phyloP scores from a whole-genome alignment of 37 sponge, comb jelly and placozoan species.

The Aphrocallistes beatrix region DNA sequence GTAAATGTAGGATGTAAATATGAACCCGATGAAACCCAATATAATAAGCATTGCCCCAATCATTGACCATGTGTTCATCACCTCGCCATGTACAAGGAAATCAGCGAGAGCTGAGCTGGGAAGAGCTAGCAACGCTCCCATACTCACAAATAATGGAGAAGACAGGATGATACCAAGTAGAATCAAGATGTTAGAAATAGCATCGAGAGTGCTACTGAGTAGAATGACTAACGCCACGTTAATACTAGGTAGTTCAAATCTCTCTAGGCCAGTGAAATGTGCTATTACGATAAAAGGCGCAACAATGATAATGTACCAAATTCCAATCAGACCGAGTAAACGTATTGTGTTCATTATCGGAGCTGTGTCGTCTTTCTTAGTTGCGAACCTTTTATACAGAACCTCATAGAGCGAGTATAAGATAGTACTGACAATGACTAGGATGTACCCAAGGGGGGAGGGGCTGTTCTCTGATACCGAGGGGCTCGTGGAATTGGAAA shows the following conservation, averaged over 20 bases:
- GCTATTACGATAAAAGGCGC: not conserved
- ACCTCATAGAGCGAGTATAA: constrained; percentile 43
- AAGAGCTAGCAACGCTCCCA: not conserved
- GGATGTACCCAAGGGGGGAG: not conserved
- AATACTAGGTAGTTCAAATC: not conserved
- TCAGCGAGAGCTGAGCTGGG: not conserved
- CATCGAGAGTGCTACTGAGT: not conserved
- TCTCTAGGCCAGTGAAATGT: not conserved
- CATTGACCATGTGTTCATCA: not conserved
- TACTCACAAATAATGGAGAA: not conserved
- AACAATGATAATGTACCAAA: constrained; percentile 18
- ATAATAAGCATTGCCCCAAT: not conserved
- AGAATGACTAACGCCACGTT: not conserved
- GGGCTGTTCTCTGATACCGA: not conserved
- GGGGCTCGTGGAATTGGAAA: not conserved
- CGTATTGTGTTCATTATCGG: constrained; percentile 37
- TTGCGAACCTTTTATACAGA: constrained; percentile 37
- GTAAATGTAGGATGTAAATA: not conserved
- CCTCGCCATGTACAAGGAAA: not conserved
- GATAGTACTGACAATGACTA: constrained; percentile 21
- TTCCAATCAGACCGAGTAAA: constrained; percentile 51
- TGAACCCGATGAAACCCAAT: not conserved
- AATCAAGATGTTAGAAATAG: not conserved
- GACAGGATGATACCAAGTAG: not conserved
- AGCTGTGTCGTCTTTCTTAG: constrained; percentile 43